Base-by-base conservation (phyloP, 2,888 invertebrate species). In the Diadegma fenestrale region DNA sequence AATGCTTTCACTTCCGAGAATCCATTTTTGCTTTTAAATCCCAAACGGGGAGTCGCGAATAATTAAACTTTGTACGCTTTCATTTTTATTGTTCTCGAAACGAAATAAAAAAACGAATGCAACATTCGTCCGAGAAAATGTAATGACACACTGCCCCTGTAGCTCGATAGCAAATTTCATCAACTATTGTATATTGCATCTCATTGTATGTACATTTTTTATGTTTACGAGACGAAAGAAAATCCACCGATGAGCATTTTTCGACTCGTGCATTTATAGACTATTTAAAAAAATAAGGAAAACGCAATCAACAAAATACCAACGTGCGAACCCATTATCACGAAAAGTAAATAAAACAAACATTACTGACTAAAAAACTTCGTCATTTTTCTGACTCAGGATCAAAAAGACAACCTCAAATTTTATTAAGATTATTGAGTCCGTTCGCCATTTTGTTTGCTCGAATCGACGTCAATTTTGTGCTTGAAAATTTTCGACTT, bases 131-230 rank as follows among this genome's bases (percentile, higher is more conserved):
- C 14, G 64, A 69, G 76, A 69, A 48, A 72, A 64, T 58, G 26
- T 68, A 76, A 76, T 61, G 58, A 77, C 66, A 82, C 81, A 85
- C 82, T 85, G 85, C 85, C 82, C 85, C 61, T 69, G 54, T 82
- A 72, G 73, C 64, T 30, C 75, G 79, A 79, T 64, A 30, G 68
- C 45, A 45, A n/a, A 43, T 7, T 54, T 73, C 68, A 79, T 12
- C 37, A 72, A 69, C 14, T 63, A 71, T 69, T 85, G 78, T 85
- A 85, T 66, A 79, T 66, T 61, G 43, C 63, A 75, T 79, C 61
- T 45, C 26, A 69, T 10, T 54, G 26, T 30, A 61, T 61, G 61
- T 61, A 79, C 45, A 69, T 58, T 61, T 30, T 66, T 64, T 51
- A 48, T 26, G 22, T 51, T n/a, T 48, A 41, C 41, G 51, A 41